phyloP scores from a whole-genome alignment of 2,797 vertebrate genomes.

The Oophaga sylvatica region DNA sequence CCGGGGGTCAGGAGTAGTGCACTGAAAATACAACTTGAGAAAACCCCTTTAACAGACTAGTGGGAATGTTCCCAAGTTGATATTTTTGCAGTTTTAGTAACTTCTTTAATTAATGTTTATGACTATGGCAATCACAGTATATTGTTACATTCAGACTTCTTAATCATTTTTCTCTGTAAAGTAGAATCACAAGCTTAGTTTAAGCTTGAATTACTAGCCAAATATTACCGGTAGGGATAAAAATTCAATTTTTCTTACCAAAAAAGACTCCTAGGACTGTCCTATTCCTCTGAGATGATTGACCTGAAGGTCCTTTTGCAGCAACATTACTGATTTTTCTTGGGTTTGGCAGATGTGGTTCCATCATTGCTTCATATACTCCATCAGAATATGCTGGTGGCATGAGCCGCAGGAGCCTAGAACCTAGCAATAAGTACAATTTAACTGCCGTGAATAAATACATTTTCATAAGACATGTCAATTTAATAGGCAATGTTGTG shows the following conservation, averaged over 20 bases:
- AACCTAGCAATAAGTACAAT: constrained; percentile 72
- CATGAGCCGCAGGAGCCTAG: constrained; percentile 81
- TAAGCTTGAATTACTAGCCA: not conserved
- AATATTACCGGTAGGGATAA: not conserved
- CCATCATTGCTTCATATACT: constrained; percentile 80
- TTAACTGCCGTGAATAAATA: not conserved
- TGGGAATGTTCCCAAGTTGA: too few relatives aligned
- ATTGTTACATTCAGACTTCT: too few relatives aligned
- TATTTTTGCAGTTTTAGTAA: too few relatives aligned
- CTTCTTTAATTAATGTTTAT: too few relatives aligned
- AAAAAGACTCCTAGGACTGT: constrained; percentile 90
- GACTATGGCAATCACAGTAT: too few relatives aligned
- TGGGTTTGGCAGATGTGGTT: constrained; percentile 84
- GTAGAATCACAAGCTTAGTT: not conserved
- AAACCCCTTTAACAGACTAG: too few relatives aligned
- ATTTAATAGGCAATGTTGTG: too few relatives aligned
- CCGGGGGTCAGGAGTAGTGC: too few relatives aligned
- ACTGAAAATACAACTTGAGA: too few relatives aligned
- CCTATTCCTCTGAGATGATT: constrained; percentile 79
- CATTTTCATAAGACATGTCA: too few relatives aligned
- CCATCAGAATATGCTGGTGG: constrained; percentile 87
- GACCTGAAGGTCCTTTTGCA: constrained; percentile 75
- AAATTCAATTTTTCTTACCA: constrained; percentile 73
- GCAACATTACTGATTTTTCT: constrained; percentile 77
- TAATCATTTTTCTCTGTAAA: not conserved